Conservation (phyloP, 2,888 invertebrate species). For the Tetragnatha montana region DNA sequence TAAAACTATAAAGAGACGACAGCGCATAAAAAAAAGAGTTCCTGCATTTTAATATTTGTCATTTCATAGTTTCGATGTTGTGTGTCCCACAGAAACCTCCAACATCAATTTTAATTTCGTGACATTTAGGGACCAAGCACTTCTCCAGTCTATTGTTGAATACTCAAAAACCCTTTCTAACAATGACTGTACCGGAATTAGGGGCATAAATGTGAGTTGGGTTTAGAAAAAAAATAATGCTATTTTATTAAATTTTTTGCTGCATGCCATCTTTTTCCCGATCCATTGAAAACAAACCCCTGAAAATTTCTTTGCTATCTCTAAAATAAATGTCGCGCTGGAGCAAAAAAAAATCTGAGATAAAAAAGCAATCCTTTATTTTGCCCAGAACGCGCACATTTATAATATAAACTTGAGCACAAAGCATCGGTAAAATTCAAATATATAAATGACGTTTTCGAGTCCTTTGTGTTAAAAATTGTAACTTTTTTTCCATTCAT, state of each 20-base stretch:
- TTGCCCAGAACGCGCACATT: not conserved
- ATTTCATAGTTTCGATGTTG: constrained; percentile 5
- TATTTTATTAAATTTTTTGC: constrained; percentile 42
- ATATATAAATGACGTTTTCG: constrained; percentile 65
- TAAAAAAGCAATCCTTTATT: constrained; percentile 3
- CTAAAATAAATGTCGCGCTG: constrained; percentile 57
- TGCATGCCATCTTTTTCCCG: constrained; percentile 20
- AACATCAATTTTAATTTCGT: constrained; percentile 65
- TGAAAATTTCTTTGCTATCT: constrained; percentile 60
- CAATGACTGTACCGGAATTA: constrained; percentile 50
- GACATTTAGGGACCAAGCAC: constrained; percentile 44
- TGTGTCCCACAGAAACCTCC: constrained; percentile 13
- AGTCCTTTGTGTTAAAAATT: constrained; percentile 59
- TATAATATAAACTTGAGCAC: constrained; percentile 14
- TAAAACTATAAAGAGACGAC: not conserved
- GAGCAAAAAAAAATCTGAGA: constrained; percentile 10
- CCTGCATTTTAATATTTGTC: not conserved
- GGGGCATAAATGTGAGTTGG: constrained; percentile 12
- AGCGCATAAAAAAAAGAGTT: not conserved
- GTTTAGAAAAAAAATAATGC: constrained; percentile 4
- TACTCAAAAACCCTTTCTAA: constrained; percentile 53
- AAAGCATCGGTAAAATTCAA: constrained; percentile 33
- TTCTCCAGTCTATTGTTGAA: constrained; percentile 50
- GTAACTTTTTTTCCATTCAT: constrained; percentile 38
- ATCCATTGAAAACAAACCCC: constrained; percentile 61